phyloP scores from a whole-genome alignment of 2,113 vertebrate genomes.

The Lophochroa leadbeateri region DNA sequence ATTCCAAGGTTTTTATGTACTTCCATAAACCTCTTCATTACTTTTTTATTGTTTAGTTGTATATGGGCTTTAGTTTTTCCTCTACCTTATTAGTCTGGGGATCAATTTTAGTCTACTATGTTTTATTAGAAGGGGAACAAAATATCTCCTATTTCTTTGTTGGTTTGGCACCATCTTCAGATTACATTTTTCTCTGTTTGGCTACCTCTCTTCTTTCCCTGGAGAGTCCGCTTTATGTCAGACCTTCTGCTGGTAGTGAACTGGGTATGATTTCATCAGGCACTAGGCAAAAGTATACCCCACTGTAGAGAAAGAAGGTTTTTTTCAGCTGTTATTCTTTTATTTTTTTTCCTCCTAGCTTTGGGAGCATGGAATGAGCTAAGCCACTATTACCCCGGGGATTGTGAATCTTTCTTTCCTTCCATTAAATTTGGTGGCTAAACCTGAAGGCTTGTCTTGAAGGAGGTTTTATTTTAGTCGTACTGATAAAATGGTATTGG shows the following conservation, averaged over 20 bases:
- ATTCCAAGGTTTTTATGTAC: constrained; percentile 62
- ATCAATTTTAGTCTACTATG: constrained; percentile 1
- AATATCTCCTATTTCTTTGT: background rate
- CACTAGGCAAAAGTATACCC: background rate
- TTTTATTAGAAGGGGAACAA: constrained; percentile 48
- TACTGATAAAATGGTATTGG: background rate
- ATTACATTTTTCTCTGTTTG: background rate
- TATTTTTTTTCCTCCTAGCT: background rate
- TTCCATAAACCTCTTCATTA: constrained; percentile 72
- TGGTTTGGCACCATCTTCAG: constrained; percentile 25
- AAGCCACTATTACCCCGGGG: background rate
- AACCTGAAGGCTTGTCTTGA: background rate
- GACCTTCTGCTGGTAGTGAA: background rate
- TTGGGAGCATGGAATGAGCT: background rate
- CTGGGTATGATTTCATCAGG: constrained; percentile 6
- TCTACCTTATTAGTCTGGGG: constrained; percentile 10
- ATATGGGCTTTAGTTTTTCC: constrained; percentile 32
- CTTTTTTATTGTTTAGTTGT: constrained; percentile 62
- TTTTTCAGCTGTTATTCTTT: background rate
- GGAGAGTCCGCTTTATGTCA: constrained; percentile 13
- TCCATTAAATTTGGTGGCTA: background rate
- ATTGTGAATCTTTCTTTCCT: background rate
- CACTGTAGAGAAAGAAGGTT: background rate
- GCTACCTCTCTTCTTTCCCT: background rate
- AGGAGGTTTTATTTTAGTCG: background rate